phyloP scores from a whole-genome alignment of 2,888 invertebrate species.

The Acrobasis suavella region DNA sequence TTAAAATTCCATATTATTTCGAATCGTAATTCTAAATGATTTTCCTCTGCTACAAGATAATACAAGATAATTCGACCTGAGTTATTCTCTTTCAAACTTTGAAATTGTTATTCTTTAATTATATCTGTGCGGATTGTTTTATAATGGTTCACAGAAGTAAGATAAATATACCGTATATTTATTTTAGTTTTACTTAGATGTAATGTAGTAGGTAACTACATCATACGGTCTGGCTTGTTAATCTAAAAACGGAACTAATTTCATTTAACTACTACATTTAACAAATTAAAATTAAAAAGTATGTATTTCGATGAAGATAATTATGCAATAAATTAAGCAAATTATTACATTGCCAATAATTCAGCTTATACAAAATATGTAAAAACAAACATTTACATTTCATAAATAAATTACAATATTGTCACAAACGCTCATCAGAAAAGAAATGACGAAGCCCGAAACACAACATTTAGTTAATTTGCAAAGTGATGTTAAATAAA shows the following conservation, averaged over 20 bases:
- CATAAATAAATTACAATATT: constrained; percentile 1
- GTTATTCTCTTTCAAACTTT: background rate
- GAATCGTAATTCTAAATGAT: background rate
- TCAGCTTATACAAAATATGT: background rate
- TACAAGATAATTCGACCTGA: background rate
- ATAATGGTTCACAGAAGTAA: background rate
- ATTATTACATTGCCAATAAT: background rate
- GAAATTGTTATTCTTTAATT: background rate
- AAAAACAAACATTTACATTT: constrained; percentile 1
- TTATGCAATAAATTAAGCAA: too few species aligned
- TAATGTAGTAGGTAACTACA: too few species aligned
- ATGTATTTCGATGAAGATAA: too few species aligned
- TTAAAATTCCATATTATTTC: background rate
- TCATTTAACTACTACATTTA: too few species aligned
- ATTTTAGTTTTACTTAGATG: background rate
- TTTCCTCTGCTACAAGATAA: background rate
- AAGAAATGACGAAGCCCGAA: background rate
- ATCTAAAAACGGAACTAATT: too few species aligned
- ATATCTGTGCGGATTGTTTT: constrained; percentile 1
- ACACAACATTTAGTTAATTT: constrained; percentile 17
- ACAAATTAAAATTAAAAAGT: too few species aligned
- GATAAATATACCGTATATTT: background rate
- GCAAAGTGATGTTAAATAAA: constrained; percentile 18
- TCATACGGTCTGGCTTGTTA: too few species aligned
- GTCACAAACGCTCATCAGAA: background rate